These are phyloP conservation scores for Sebastes jordani DNA, from an alignment of 2,797 vertebrate genomes.

Conservation along the genomic window DNA sequence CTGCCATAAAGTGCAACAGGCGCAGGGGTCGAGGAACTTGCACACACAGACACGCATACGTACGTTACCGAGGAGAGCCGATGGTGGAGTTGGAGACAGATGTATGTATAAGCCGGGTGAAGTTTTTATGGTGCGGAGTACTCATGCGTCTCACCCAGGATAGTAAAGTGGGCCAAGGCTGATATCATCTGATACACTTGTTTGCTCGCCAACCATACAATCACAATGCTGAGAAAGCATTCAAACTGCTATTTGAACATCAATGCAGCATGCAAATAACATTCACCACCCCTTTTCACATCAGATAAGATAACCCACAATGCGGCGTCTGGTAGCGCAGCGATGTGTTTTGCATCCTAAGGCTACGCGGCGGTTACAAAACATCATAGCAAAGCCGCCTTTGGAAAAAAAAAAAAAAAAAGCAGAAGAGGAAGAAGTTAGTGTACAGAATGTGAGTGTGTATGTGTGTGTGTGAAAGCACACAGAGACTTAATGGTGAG, in stretches of 20 bases:
- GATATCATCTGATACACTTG: slow-evolving; percentile 81
- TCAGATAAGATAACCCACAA: slow-evolving; percentile 77
- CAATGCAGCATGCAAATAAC: slow-evolving; percentile 80
- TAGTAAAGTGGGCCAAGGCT: slow-evolving; percentile 75
- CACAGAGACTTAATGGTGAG: slow-evolving; percentile 32
- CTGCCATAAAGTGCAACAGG: slow-evolving; percentile 70
- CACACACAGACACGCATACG: slow-evolving; percentile 14
- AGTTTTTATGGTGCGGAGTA: slow-evolving; percentile 59
- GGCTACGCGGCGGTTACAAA: slow-evolving; percentile 65
- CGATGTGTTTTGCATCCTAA: slow-evolving; percentile 70
- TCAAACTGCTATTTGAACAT: slow-evolving; percentile 77
- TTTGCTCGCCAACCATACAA: slow-evolving; percentile 76
- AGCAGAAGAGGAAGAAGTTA: slow-evolving; percentile 19
- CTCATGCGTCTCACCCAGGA: slow-evolving; percentile 51
- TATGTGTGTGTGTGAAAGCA: slow-evolving; percentile 12
- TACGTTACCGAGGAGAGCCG: slow-evolving; percentile 7
- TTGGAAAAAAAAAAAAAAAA: slow-evolving; percentile 22
- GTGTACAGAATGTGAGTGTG: neutral
- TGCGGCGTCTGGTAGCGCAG: slow-evolving; percentile 49
- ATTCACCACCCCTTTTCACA: slow-evolving; percentile 74
- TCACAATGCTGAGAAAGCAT: slow-evolving; percentile 76
- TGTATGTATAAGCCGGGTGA: slow-evolving; percentile 40
- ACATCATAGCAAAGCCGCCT: slow-evolving; percentile 60
- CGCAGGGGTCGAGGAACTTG: slow-evolving; percentile 11
- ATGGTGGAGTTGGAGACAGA: slow-evolving; percentile 40